Base-by-base conservation (phyloP, 2,113 vertebrate genomes). In the Dendropsophus ebraccatus region DNA sequence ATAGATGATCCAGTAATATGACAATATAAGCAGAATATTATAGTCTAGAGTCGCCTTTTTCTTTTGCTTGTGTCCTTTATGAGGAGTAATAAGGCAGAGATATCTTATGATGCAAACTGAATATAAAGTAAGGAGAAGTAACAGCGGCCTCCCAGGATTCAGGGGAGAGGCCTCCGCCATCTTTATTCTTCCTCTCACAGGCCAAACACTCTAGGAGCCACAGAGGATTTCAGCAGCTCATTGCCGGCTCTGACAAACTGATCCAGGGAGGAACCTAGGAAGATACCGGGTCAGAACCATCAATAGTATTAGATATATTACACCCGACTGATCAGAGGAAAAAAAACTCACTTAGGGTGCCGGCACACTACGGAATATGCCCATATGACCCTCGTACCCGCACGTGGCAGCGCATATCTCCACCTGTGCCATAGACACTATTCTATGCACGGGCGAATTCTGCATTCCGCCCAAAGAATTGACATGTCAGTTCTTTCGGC, bases 201-300 rank as follows among this genome's bases (percentile, higher is more conserved):
- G 11, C 52, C 76, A 13, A 50, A 87, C 28, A 62, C 62, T 56
- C 23, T 62, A 5, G 54, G 52, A 12, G 60, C 54, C 69, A 87
- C 49, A 1, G 19, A 41, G 35, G 79, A 84, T 49, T 88, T 88
- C 84, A 86, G 84, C 37, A 87, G 49, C 30, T 62, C 67, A 28
- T 88, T 84, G 54, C 85, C 83, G 0, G 84, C 62, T 12, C 12
- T 86, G 76, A 81, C 49, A 25, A 49, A 45, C 13, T 41, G 1
- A 37, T 21, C 21, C 49, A 80, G 56, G 11, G 75, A 78, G 11
- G 74, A 49, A 23, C 84, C 84, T 85, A 37, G 4, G 9, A 13
- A 41, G 5, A 13, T 49, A 21, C 14, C 19, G 2, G 37, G 32
- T 73, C 19, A 73, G 21, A 5, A 10, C 70, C 70, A 32, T 37